Evolutionary conservation across 1,140 invertebrate species (phyloP), one percentile per base, ranked within the genome.

Genomic region (Calephelis nemesis): DNA sequence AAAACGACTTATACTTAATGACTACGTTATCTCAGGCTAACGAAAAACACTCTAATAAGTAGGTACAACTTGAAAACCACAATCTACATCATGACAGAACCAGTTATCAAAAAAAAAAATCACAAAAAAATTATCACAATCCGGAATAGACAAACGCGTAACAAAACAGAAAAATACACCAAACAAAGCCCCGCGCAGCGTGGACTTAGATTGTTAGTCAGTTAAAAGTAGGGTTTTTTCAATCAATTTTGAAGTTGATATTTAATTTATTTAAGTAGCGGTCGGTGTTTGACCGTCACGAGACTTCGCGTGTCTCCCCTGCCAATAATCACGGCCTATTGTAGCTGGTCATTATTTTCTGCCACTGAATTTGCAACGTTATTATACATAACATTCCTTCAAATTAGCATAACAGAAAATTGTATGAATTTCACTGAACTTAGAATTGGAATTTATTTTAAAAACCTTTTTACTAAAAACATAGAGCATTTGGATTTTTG

Each of bases 271-370:
- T 82, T 78, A 81, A 81, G 78, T 81, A 77, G 74, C 63, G 71
- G 74, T 79, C 50, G 60, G 30, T 30, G 30, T 30, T 39, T 72
- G 13, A 50, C 49, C 15, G 74, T 77, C 85, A 87, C 87, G 87
- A 74, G 54, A 86, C 62, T 13, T 90, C 73, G 87, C 87, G 84
- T 90, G 87, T 45, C 70, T 58, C 50, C 77, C 74, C 81, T 81
- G 79, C 82, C 83, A 89, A 86, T 89, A 89, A 81, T 81, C 68
- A 76, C 74, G 42, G 73, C 50, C 63, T 79, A 78, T 75, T 78
- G 74, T 81, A 77, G 70, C 47, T 70, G 69, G 68, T 71, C 71
- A 74, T 79, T 78, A 83, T 84, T 83, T 81, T 68, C 64, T 47
- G 49, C 69, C 72, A 72, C 72, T 75, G 70, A 81, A 79, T 81